Evolutionary conservation across 1,140 invertebrate species (phyloP), one percentile per base, ranked within the genome.

Genomic region (Procambarus clarkii): DNA sequence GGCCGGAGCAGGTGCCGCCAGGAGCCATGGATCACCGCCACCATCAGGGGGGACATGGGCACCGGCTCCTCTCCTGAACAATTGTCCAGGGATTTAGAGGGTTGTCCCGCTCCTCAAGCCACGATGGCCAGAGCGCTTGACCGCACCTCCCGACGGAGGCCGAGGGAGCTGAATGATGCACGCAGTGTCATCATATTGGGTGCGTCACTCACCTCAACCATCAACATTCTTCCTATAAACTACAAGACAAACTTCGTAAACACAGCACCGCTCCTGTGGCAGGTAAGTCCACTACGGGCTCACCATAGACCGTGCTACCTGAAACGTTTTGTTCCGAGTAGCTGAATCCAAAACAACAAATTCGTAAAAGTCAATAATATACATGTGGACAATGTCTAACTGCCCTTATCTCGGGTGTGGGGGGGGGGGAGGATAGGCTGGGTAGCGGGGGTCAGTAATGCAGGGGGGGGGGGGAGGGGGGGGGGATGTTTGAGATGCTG

Each of bases 361-460:
- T 50, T 86, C 83, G 83, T 86, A 86, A 86, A 86, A 44, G 83
- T 86, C 83, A 86, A 86, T 86, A 86, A 86, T 86, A 86, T 45
- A 76, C 58, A 44, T 86, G 46, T 86, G 46, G 45, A 64, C 45
- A 24, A 77, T 18, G 83, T 45, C 44, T 71, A 86, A 46, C 69
- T 50, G 45, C 1, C 48, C 34, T 34, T 34, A 34, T 34, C 34
- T 34, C n/a, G 34, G 34, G 34, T 34, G 34, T 34, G 34, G 34
- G 34, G 34, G 34, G 34, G 34, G 34, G 34, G 34, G 34, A 34
- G 34, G 34, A 34, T 34, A 34, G 34, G 34, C 34, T 34, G 34
- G 34, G 34, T 34, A 34, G 34, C 34, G 34, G 34, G 34, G 34
- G 34, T 34, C 34, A 34, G 34, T 34, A 34, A 34, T 34, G 34